A percentile compares a stretch with the other conserved stretches of the same genome.
Conservation (phyloP, 2,113 vertebrate species). For the Nothocercus nigrocapillus region DNA sequence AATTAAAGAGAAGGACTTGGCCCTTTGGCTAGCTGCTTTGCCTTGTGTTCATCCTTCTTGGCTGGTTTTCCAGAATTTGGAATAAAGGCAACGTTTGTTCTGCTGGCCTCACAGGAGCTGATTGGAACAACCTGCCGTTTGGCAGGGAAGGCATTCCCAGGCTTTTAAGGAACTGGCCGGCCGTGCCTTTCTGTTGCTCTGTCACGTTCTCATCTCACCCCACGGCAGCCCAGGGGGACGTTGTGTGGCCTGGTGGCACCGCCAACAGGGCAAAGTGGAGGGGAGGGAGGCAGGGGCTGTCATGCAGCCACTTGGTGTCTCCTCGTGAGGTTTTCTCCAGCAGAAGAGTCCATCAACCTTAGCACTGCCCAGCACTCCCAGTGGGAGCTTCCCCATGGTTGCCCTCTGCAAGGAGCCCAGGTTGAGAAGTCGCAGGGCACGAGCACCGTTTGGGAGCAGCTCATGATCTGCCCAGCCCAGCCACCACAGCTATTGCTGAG, state of each 20-base stretch:
- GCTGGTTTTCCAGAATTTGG: slow-evolving; percentile 28
- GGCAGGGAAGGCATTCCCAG: background rate
- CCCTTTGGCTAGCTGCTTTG: slow-evolving; percentile 39
- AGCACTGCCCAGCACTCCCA: background rate
- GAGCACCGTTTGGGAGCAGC: background rate
- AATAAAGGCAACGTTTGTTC: slow-evolving; percentile 48
- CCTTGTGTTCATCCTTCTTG: slow-evolving; percentile 43
- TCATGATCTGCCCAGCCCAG: slow-evolving; percentile 17
- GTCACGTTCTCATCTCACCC: background rate
- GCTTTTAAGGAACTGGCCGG: background rate
- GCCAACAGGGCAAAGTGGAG: background rate
- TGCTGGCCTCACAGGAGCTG: background rate
- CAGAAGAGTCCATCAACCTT: background rate
- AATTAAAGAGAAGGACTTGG: slow-evolving; percentile 59
- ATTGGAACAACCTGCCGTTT: background rate
- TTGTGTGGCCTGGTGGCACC: background rate
- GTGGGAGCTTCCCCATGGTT: background rate
- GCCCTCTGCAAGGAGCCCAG: background rate
- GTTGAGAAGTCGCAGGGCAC: background rate
- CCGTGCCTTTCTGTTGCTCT: background rate
- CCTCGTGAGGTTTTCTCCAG: background rate
- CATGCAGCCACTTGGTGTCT: background rate
- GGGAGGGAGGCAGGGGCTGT: background rate
- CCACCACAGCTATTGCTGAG: slow-evolving; percentile 32
- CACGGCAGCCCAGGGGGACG: background rate